phyloP scores from a whole-genome alignment of 2,113 vertebrate species.

The Boleophthalmus pectinirostris region DNA sequence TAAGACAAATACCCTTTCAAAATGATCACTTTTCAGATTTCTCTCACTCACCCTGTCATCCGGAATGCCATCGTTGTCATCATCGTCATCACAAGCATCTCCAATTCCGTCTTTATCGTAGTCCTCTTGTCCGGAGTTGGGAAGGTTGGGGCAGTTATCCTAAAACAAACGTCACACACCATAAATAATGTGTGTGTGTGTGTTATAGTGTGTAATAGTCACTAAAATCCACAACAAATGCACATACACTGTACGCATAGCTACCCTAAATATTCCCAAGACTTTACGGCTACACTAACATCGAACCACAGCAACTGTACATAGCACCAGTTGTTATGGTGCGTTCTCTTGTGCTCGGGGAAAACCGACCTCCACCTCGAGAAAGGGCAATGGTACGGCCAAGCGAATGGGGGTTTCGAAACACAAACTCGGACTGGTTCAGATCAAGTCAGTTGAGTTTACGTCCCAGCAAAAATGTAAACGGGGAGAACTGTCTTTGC shows the following conservation, averaged over 20 bases:
- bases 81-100: conserved; percentile 94
- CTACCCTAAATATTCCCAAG: background rate
- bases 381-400: too few relatives aligned
- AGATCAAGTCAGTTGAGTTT: too few relatives aligned
- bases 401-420: too few relatives aligned
- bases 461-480: too few relatives aligned
- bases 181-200: background rate
- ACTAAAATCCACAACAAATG: background rate
- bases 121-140: conserved; percentile 98
- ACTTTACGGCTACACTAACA: background rate
- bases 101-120: conserved; percentile 96
- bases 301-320: background rate
- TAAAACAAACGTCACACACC: conserved; percentile 68
- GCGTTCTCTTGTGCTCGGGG: too few relatives aligned
- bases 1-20: background rate
- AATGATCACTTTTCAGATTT: background rate
- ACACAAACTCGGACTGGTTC: too few relatives aligned
- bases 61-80: conserved; percentile 92
- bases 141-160: conserved; percentile 98
- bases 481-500: too few relatives aligned
- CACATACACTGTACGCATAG: too few relatives aligned
- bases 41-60: conserved; percentile 86
- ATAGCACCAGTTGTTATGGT: background rate
- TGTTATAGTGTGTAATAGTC: too few relatives aligned
- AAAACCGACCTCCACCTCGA: too few relatives aligned